Evolutionary conservation across 2,888 invertebrate genomes (phyloP).

Genomic region (Podabrus alpinus): DNA sequence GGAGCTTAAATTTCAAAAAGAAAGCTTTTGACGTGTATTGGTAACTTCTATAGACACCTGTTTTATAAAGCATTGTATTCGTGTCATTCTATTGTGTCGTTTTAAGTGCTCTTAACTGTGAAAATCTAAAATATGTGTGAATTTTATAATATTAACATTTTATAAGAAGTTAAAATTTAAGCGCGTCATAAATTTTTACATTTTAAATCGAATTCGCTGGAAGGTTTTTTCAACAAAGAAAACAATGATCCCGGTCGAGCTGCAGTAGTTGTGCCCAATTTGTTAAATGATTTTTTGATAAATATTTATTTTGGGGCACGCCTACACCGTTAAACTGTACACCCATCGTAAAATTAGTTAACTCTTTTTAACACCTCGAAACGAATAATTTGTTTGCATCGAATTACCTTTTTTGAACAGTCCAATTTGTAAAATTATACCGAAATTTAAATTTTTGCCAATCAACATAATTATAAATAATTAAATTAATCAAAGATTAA

Average conservation of each 20-base stretch:
- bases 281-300: not conserved
- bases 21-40: constrained; percentile 18
- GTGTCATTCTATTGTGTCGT: constrained; percentile 21
- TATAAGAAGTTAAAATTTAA: not conserved
- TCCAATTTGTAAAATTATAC: too few species aligned
- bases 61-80: constrained; percentile 10
- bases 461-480: too few species aligned
- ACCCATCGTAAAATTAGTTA: not conserved
- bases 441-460: too few species aligned
- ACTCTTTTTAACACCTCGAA: not conserved
- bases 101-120: constrained; percentile 24
- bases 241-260: not conserved
- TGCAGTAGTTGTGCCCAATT: not conserved
- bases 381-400: not conserved
- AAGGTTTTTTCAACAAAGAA: not conserved
- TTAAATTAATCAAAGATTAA: too few species aligned
- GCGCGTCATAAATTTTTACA: not conserved
- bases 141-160: constrained; percentile 5
- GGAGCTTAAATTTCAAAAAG: constrained; percentile 22
- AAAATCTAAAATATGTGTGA: constrained; percentile 29
- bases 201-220: not conserved
- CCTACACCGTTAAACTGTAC: not conserved
- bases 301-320: not conserved
- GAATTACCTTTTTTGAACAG: not conserved
- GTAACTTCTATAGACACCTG: constrained; percentile 14